A percentile compares a stretch with the other conserved stretches of the same genome.
Conservation (phyloP, 2,797 vertebrate genomes). For the Gallirallus australis region DNA sequence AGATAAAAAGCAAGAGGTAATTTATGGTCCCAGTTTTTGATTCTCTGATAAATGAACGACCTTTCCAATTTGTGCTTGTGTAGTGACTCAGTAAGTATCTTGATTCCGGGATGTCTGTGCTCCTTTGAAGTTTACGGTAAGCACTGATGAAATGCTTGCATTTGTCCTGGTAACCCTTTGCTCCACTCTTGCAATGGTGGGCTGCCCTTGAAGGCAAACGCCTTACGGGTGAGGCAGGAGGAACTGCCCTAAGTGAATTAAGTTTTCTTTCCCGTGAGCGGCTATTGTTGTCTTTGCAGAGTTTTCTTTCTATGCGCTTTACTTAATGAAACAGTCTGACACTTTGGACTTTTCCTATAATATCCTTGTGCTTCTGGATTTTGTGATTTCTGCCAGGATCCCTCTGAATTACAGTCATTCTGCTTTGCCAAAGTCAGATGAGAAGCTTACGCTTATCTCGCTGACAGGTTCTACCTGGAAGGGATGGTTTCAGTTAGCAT, state of each 20-base stretch:
- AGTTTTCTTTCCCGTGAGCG: background rate
- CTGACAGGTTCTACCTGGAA: background rate
- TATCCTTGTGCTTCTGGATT: background rate
- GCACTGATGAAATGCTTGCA: background rate
- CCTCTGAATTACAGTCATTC: background rate
- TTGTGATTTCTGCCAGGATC: background rate
- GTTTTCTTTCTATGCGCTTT: background rate
- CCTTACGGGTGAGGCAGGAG: background rate
- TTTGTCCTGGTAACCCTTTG: background rate
- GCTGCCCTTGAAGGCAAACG: background rate
- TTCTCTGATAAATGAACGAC: background rate
- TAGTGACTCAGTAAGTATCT: background rate
- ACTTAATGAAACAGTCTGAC: background rate
- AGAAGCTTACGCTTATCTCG: background rate
- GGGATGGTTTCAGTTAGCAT: background rate
- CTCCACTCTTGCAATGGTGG: rapidly evolving
- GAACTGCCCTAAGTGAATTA: background rate
- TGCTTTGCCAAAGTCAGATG: background rate
- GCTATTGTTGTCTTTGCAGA: background rate
- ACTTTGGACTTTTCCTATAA: background rate
- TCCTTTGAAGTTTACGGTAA: background rate
- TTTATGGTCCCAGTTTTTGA: background rate
- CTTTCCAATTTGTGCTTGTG: background rate
- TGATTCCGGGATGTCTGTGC: background rate
- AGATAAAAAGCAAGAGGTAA: constrained; percentile 14